Evolutionary conservation across 1,140 invertebrate genomes (phyloP), one percentile per base, ranked within the genome.

Genomic region (Dysdera silvatica): DNA sequence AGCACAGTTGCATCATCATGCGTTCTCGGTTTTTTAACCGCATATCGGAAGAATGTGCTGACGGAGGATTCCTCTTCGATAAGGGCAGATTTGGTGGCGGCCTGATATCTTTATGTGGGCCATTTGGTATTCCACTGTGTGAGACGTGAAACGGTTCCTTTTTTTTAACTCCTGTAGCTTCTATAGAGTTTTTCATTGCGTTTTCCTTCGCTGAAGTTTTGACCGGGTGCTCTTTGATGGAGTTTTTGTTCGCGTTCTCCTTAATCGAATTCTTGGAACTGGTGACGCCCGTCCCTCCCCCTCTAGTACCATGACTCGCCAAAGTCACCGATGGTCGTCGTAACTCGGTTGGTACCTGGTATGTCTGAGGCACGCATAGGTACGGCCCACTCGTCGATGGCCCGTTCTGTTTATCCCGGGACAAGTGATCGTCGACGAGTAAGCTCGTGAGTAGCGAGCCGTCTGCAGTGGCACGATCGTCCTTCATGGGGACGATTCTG

Each of bases 1-100:
- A 31, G 28, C 61, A 63, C 24, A 63, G 23, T 33, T 63, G 61
- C 61, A 63, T 63, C 61, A 63, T 63, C 61, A 63, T 63, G 4
- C 55, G 43, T 28, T 65, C 63, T 5, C 54, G 49, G 16, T 67
- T 54, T n/a, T n/a, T n/a, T n/a, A n/a, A n/a, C 33, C 53, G 23
- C 52, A 54, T 67, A 4, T 55, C 20, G 2, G 48, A 49, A 32
- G 41, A 28, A 7, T 33, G 33, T 4, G 32, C 40, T 14, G 31
- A 23, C 18, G 23, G 33, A 4, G 37, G 28, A 10, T 54, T 45
- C 20, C 26, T 32, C 2, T 24, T 61, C 32, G 32, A 33, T 1
- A 63, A 3, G 26, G 59, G 59, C 14, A 61, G 43, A 31, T 26
- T 55, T 14, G 57, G 65, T 23, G 53, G 58, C n/a, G 26, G 26